Base-by-base conservation (phyloP, 2,888 invertebrate genomes). In the Scaptomyza polygonia region DNA sequence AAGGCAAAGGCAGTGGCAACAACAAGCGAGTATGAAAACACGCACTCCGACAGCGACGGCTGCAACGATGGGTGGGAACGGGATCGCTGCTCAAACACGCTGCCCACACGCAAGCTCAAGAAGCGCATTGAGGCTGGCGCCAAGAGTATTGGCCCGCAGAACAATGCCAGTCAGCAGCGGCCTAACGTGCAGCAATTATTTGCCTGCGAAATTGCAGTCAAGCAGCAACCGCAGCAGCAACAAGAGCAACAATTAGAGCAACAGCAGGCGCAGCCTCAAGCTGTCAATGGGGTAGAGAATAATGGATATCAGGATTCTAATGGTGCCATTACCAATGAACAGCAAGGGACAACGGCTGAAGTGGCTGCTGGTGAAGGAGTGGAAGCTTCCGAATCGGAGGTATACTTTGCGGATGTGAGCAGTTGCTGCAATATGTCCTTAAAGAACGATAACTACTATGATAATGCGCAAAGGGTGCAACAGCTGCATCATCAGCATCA, bases 391-490 rank as follows among this genome's bases (percentile, higher is more conserved):
- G 96, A 96, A 86, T 96, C 96, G 0, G 97, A 97, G 89, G 94
- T 97, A 0, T 97, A 97, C 88, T 97, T 97, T 85, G 96, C 96
- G 0, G 96, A 97, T 78, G 96, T 96, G 0, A 96, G 96, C 27
- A 96, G 96, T 63, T 96, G 96, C 84, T 96, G 96, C 84, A 95
- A 95, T 83, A 94, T 95, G 49, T 95, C 95, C 4, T 93, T 95
- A 0, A 93, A 94, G 91, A 92, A 92, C 66, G 92, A 92, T 65
- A 91, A 90, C 62, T 92, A 90, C 67, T 92, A 92, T 49, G 91
- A 92, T 54, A 92, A 92, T 59, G 88, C 90, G 2, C 84, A 83
- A 52, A 69, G 77, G 25, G 25, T 2, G 4, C 25, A 25, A 25
- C 25, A 25, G 25, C 25, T 25, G 2, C 73, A 71, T 29, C 77